These are phyloP conservation scores for Creontiades dilutus DNA, from an alignment of 2,888 invertebrate genomes.

Conservation along the genomic window DNA sequence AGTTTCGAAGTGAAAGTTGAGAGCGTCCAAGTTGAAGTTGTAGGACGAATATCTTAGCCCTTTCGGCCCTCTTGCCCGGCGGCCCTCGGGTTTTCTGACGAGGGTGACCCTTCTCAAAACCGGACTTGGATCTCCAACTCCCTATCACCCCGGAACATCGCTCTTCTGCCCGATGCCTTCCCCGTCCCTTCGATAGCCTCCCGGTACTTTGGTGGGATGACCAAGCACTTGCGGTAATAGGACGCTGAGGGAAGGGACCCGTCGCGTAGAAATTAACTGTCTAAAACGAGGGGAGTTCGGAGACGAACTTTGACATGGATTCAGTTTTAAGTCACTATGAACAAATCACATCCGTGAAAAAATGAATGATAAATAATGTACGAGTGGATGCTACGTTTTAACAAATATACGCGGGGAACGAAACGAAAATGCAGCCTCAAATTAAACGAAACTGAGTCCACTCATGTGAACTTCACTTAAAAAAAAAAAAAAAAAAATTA, in stretches of 20 bases:
- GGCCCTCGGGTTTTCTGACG: neutral
- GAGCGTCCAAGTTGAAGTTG: neutral
- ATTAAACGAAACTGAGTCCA: too few relatives aligned
- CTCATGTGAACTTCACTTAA: too few relatives aligned
- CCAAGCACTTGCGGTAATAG: neutral
- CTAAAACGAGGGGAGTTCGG: too few relatives aligned
- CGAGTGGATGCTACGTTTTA: too few relatives aligned
- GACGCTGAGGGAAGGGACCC: neutral
- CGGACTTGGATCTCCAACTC: constrained; percentile 25
- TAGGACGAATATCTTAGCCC: constrained; percentile 32
- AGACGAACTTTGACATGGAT: too few relatives aligned
- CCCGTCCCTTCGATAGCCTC: neutral
- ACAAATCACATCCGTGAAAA: too few relatives aligned
- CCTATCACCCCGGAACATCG: constrained; percentile 7
- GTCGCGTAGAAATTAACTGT: too few relatives aligned
- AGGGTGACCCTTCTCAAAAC: neutral
- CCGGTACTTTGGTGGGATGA: neutral
- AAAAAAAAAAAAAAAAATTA: too few relatives aligned
- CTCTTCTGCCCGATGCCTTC: neutral
- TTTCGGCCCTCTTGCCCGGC: constrained; percentile 4
- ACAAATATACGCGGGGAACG: too few relatives aligned
- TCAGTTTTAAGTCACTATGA: too few relatives aligned
- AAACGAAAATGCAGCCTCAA: too few relatives aligned
- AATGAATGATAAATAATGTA: too few relatives aligned
- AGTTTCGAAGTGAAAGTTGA: neutral